phyloP scores from a whole-genome alignment of 2,113 vertebrate species.

The Scomber japonicus region DNA sequence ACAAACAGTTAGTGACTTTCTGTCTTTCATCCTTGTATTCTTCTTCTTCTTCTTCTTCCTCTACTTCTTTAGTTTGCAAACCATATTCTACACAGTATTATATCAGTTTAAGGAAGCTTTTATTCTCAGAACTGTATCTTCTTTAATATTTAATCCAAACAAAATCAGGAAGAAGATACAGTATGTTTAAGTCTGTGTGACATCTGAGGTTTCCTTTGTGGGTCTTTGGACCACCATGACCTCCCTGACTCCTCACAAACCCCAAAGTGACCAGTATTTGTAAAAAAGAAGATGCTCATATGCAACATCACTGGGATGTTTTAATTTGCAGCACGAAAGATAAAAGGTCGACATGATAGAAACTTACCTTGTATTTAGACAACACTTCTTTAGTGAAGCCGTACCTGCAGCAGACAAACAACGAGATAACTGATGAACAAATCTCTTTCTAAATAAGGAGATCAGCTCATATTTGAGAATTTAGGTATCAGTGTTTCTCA shows the following conservation, averaged over 20 bases:
- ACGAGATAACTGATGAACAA: neutral
- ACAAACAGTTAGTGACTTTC: neutral
- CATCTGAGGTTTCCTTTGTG: neutral
- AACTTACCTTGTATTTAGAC: constrained; percentile 92
- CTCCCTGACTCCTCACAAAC: constrained; percentile 26
- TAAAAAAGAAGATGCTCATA: too few relatives aligned
- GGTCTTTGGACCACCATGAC: neutral
- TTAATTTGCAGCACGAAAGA: too few relatives aligned
- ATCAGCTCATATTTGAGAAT: neutral
- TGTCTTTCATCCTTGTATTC: neutral
- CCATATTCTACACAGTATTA: neutral
- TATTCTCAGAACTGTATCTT: too few relatives aligned
- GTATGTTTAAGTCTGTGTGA: neutral
- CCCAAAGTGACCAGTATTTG: neutral
- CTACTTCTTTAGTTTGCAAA: neutral
- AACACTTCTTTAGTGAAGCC: constrained; percentile 96
- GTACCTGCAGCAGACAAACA: constrained; percentile 84
- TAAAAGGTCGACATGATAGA: neutral
- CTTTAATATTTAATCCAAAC: too few relatives aligned
- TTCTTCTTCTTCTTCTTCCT: neutral
- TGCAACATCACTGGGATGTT: too few relatives aligned
- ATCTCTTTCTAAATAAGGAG: too few relatives aligned
- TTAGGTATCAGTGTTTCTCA: neutral
- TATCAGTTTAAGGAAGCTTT: too few relatives aligned
- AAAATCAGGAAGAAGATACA: too few relatives aligned